Conservation (phyloP, 2,113 vertebrate genomes). For the Phylloscopus trochilus region DNA sequence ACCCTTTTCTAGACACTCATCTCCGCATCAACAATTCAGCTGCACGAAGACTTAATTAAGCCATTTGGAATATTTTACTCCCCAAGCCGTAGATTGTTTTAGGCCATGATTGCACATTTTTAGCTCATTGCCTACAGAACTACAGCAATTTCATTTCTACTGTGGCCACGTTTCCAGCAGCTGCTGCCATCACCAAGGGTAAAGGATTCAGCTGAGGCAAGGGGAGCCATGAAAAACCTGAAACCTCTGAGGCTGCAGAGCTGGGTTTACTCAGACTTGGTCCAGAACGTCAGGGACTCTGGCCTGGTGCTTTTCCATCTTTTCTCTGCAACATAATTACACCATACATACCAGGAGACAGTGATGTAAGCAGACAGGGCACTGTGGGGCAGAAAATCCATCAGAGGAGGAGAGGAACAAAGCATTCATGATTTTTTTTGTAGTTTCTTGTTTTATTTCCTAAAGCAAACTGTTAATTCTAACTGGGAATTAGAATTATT, state of each 20-base stretch:
- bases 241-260: neutral
- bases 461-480: neutral
- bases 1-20: neutral
- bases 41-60: neutral
- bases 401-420: neutral
- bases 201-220: neutral
- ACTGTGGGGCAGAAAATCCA: neutral
- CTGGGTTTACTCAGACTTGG: neutral
- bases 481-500: too few relatives aligned
- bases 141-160: neutral
- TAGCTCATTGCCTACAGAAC: neutral
- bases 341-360: neutral
- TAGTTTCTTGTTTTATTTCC: neutral
- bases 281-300: neutral
- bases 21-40: neutral
- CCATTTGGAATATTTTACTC: neutral
- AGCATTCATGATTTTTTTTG: neutral
- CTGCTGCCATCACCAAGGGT: neutral
- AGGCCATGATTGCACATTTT: neutral
- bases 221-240: neutral
- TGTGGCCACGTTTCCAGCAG: neutral
- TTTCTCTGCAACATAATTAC: neutral
- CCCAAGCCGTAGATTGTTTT: neutral
- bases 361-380: accelerated
- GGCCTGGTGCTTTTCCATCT: neutral